Conservation (phyloP, 2,888 invertebrate species). For the Endomychus coccineus region DNA sequence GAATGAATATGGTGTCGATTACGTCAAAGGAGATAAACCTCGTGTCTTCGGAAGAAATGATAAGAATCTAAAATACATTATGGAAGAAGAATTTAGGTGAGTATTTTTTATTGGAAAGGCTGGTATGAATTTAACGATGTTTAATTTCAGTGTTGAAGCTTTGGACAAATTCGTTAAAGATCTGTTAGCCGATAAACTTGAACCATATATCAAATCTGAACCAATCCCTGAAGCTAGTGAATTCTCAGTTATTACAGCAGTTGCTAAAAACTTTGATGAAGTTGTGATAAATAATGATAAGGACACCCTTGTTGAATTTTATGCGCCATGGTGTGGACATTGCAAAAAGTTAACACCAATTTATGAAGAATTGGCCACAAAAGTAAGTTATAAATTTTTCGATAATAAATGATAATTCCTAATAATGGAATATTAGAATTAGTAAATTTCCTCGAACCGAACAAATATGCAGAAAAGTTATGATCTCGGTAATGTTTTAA, state of each 20-base stretch:
- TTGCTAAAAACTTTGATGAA: slow-evolving; percentile 95
- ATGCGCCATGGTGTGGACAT: slow-evolving; percentile 99
- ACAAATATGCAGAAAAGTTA: no score
- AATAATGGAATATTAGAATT: no score
- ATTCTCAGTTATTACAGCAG: slow-evolving; percentile 80
- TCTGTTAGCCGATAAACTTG: slow-evolving; percentile 71
- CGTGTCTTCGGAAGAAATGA: slow-evolving; percentile 75
- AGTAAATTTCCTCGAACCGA: no score
- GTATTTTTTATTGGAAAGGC: slow-evolving; percentile 21
- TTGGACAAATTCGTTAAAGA: slow-evolving; percentile 80
- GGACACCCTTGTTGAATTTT: slow-evolving; percentile 95
- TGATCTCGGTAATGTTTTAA: no score
- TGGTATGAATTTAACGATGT: slow-evolving; percentile 1
- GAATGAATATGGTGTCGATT: slow-evolving; percentile 88
- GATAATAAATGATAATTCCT: no score
- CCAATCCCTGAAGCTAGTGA: slow-evolving; percentile 78
- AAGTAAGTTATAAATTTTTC: slow-evolving; percentile 45
- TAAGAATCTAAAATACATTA: slow-evolving; percentile 81
- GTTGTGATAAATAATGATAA: slow-evolving; percentile 83
- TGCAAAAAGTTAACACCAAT: slow-evolving; percentile 93
- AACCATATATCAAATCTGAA: slow-evolving; percentile 94
- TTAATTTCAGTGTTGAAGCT: slow-evolving; percentile 61
- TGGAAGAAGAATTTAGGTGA: slow-evolving; percentile 86
- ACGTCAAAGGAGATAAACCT: slow-evolving; percentile 81
- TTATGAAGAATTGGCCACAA: slow-evolving; percentile 88